A percentile compares a stretch with the other conserved stretches of the same genome.
phyloP scores from a whole-genome alignment of 2,797 vertebrate genomes.

The Crocodylus rhombifer region DNA sequence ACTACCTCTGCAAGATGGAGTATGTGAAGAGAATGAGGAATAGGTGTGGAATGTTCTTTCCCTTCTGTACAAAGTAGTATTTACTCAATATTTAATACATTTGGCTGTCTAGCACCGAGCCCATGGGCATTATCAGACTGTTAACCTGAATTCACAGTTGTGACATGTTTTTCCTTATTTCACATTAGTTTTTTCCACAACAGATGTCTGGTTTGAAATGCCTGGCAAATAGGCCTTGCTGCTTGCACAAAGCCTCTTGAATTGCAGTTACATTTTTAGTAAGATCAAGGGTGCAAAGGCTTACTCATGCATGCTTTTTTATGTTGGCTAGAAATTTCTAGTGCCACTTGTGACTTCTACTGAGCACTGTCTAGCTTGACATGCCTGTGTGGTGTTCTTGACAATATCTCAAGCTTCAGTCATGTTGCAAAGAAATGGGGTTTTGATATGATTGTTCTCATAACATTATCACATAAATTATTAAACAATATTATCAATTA shows the following conservation, averaged over 20 bases:
- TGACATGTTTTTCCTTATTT: neutral
- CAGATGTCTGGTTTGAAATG: neutral
- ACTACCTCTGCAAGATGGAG: neutral
- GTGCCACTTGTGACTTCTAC: neutral
- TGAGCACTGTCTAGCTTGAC: neutral
- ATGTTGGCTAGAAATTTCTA: neutral
- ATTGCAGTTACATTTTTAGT: neutral
- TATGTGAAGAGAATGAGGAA: neutral
- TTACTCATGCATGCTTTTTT: neutral
- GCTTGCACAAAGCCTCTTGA: neutral
- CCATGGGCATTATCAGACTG: neutral
- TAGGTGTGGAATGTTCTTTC: neutral
- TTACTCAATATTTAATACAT: neutral
- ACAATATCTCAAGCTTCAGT: neutral
- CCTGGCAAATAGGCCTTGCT: neutral
- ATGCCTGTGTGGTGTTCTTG: neutral
- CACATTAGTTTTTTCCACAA: neutral
- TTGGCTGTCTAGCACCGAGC: rapidly evolving
- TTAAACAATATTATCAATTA: neutral
- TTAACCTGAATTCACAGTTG: neutral
- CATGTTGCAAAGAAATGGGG: neutral
- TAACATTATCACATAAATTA: neutral
- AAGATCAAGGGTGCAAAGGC: neutral
- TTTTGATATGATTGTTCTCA: neutral
- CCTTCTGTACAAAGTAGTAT: neutral